These are phyloP conservation scores for Sturmia bella DNA, from an alignment of 2,888 invertebrate genomes.

Conservation along the genomic window DNA sequence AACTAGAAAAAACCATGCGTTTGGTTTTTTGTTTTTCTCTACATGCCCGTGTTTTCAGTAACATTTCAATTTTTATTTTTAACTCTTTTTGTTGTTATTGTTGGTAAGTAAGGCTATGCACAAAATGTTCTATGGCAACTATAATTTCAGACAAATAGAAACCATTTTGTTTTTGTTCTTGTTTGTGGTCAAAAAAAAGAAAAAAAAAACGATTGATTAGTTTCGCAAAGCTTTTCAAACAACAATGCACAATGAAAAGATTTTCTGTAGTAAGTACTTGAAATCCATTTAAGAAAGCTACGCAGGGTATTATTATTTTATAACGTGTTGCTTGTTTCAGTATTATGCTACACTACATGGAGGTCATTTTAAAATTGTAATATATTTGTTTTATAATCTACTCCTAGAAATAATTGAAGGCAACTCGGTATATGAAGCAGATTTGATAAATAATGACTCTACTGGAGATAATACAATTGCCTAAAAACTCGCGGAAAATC, in stretches of 20 bases:
- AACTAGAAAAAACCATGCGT: not conserved
- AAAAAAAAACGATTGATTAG: conserved; percentile 59
- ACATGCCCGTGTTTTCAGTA: not conserved
- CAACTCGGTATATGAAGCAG: too few relatives aligned
- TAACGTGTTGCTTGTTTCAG: too few relatives aligned
- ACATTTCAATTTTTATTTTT: conserved; percentile 31
- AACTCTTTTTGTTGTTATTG: not conserved
- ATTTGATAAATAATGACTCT: too few relatives aligned
- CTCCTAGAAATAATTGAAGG: too few relatives aligned
- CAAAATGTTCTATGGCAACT: conserved; percentile 30
- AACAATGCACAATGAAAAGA: conserved; percentile 35
- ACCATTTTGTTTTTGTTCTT: not conserved
- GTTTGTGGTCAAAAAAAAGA: not conserved
- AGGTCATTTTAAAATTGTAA: too few relatives aligned
- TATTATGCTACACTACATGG: too few relatives aligned
- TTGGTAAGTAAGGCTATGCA: conserved; percentile 28
- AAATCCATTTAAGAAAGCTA: conserved; percentile 20
- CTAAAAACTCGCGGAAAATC: too few relatives aligned
- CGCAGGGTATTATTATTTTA: not conserved
- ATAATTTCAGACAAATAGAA: conserved; percentile 25
- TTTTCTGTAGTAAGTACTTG: not conserved
- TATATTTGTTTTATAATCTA: too few relatives aligned
- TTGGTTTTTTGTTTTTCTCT: conserved; percentile 11
- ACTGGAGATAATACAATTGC: too few relatives aligned
- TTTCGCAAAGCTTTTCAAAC: conserved; percentile 51